These are phyloP conservation scores for Alcedo quadribrachys DNA, from an alignment of 2,797 vertebrate genomes.

Conservation along the genomic window DNA sequence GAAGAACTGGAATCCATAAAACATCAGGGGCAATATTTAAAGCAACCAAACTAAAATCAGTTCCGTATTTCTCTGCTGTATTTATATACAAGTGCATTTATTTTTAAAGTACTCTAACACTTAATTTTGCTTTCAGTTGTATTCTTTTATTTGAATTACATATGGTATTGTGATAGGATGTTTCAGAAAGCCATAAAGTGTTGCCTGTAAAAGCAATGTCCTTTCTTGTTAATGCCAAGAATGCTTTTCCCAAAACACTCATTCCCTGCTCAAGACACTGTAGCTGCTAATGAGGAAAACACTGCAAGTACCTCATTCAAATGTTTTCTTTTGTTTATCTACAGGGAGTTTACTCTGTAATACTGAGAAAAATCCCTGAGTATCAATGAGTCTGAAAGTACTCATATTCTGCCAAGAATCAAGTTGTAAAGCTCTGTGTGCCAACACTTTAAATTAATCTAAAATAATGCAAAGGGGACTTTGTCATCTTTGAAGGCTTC, in stretches of 20 bases:
- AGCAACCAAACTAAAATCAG: slow-evolving; percentile 51
- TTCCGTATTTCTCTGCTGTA: slow-evolving; percentile 64
- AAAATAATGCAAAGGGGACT: slow-evolving; percentile 68
- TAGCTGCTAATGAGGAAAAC: slow-evolving; percentile 77
- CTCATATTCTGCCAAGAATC: slow-evolving; percentile 72
- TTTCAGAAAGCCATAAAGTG: slow-evolving; percentile 69
- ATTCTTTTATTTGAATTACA: slow-evolving; percentile 70
- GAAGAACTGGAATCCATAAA: slow-evolving; percentile 69
- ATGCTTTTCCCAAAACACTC: slow-evolving; percentile 71
- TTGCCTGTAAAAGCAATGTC: slow-evolving; percentile 74
- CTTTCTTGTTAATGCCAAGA: slow-evolving; percentile 76
- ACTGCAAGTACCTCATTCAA: slow-evolving; percentile 64
- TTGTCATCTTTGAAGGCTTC: slow-evolving; percentile 64
- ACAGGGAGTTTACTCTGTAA: slow-evolving; percentile 64
- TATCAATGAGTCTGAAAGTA: slow-evolving; percentile 74
- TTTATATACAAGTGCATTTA: slow-evolving; percentile 60
- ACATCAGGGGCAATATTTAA: slow-evolving; percentile 59
- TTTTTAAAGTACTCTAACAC: slow-evolving; percentile 51
- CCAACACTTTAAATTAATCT: slow-evolving; percentile 73
- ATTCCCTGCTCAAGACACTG: slow-evolving; percentile 69
- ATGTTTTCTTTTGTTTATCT: slow-evolving; percentile 77
- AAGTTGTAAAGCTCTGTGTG: slow-evolving; percentile 74
- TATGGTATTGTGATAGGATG: slow-evolving; percentile 69
- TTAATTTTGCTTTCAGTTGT: slow-evolving; percentile 68
- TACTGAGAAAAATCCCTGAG: slow-evolving; percentile 66